Percentiles rank a stretch among this genome's conserved stretches.
phyloP scores from a whole-genome alignment of 2,797 vertebrate genomes.

The Acipenser oxyrinchus region DNA sequence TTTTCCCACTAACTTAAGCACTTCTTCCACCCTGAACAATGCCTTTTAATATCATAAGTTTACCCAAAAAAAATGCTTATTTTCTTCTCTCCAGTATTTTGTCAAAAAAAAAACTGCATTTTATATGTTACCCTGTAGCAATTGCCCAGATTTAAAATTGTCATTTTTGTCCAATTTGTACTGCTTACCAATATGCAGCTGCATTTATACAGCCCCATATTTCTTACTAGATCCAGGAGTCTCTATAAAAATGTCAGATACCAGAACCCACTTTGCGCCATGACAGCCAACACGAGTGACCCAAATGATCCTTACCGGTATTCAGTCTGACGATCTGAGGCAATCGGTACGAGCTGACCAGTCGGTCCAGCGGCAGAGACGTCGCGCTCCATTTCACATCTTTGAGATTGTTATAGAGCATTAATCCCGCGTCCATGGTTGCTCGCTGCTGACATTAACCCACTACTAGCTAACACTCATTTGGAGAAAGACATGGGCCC shows the following conservation, averaged over 20 bases:
- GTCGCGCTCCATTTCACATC: conserved; percentile 88
- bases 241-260: neutral
- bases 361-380: conserved; percentile 78
- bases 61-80: too few relatives aligned
- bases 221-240: neutral
- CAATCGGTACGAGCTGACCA: conserved; percentile 82
- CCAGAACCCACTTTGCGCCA: neutral
- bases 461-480: conserved; percentile 24
- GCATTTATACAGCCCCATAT: neutral
- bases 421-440: conserved; percentile 81
- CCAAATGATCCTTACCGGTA: conserved; percentile 65
- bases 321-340: conserved; percentile 87
- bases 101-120: too few relatives aligned
- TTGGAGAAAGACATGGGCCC: conserved; percentile 19
- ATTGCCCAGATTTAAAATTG: too few relatives aligned
- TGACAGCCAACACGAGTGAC: neutral
- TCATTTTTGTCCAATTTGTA: too few relatives aligned
- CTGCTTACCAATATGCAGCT: too few relatives aligned
- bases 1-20: too few relatives aligned
- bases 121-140: too few relatives aligned
- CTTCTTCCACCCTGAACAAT: too few relatives aligned
- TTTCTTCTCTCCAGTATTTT: too few relatives aligned
- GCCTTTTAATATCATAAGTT: too few relatives aligned
- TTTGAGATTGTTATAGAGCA: conserved; percentile 81
- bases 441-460: conserved; percentile 32